Conservation (phyloP, 2,113 vertebrate species). For the Saimiri boliviensis region DNA sequence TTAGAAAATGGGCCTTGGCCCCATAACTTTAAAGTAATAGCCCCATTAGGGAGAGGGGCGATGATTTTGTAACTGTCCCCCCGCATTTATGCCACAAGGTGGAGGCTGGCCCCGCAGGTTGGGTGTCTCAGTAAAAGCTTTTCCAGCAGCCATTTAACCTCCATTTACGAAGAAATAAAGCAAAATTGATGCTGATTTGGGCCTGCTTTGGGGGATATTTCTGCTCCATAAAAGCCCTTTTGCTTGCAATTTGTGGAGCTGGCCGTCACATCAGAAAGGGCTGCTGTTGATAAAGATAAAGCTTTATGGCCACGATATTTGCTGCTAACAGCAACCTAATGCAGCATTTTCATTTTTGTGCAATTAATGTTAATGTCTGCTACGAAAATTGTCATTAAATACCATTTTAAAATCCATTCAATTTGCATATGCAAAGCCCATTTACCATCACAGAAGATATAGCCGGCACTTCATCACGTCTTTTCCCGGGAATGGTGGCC, state of each 20-base stretch:
- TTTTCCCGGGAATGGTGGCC: constrained; percentile 71
- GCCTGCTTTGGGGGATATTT: constrained; percentile 81
- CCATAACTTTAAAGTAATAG: constrained; percentile 83
- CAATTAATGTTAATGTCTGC: constrained; percentile 90
- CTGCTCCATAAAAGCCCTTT: constrained; percentile 85
- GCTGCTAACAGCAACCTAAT: constrained; percentile 87
- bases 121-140: constrained; percentile 68
- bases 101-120: constrained; percentile 64
- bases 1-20: constrained; percentile 64
- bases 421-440: constrained; percentile 90
- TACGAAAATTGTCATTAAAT: constrained; percentile 91
- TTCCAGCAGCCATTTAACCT: constrained; percentile 85
- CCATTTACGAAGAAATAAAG: constrained; percentile 88
- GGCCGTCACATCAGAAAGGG: constrained; percentile 79
- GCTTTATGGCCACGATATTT: constrained; percentile 84
- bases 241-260: constrained; percentile 84
- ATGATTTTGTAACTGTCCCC: neutral
- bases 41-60: neutral
- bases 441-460: constrained; percentile 83
- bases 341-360: constrained; percentile 88
- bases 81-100: constrained; percentile 8
- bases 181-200: constrained; percentile 86
- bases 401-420: constrained; percentile 93
- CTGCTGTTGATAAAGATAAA: constrained; percentile 86
- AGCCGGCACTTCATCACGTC: constrained; percentile 77